These are phyloP conservation scores for Gambelia wislizenii DNA, from an alignment of 2,797 vertebrate species.

Conservation along the genomic window DNA sequence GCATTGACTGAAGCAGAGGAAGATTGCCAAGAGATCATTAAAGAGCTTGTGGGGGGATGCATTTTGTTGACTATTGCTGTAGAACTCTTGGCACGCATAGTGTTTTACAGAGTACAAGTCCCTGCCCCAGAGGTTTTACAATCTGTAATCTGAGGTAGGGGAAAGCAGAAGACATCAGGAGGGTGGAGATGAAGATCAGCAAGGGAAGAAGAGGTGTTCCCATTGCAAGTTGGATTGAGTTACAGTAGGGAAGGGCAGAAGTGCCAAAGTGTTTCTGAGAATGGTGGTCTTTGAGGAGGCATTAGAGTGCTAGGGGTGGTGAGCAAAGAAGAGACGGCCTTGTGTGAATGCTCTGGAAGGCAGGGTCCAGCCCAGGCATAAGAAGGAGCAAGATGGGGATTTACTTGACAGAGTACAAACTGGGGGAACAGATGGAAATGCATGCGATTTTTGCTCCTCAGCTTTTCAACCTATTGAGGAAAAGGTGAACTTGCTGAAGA, in stretches of 20 bases:
- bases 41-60: neutral
- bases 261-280: neutral
- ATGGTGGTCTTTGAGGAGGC: neutral
- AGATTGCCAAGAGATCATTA: neutral
- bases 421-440: neutral
- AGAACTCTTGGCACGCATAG: neutral
- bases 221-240: neutral
- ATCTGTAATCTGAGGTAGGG: neutral
- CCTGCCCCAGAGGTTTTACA: neutral
- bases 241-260: neutral
- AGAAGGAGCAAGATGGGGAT: neutral
- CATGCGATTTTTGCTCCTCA: neutral
- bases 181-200: neutral
- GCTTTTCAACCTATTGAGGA: neutral
- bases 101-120: neutral
- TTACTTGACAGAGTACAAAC: neutral
- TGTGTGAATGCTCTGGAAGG: no score
- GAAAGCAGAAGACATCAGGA: neutral
- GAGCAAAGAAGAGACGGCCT: no score
- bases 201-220: neutral
- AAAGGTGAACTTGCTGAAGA: neutral
- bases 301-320: no score
- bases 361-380: neutral
- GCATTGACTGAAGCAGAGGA: neutral
- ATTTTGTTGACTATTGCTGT: neutral